These are phyloP conservation scores for Anneissia japonica DNA, from an alignment of 35 echinoderm and acorn worm genomes.

Conservation along the genomic window DNA sequence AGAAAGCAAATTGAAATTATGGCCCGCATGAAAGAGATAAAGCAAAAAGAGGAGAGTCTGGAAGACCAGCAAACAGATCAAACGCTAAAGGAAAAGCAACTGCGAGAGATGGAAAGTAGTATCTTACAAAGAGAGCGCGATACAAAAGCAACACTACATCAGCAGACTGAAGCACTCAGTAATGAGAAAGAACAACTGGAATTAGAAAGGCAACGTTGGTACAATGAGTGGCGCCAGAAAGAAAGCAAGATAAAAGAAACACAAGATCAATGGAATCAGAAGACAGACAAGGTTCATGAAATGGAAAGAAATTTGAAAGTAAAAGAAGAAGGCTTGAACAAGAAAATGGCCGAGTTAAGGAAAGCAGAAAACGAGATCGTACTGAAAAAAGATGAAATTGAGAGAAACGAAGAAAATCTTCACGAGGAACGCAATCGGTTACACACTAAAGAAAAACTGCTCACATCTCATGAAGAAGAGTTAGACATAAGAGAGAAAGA, in stretches of 20 bases:
- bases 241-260: neutral
- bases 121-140: neutral
- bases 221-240: neutral
- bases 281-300: neutral
- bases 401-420: neutral
- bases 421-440: neutral
- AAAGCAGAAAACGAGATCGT: neutral
- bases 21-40: neutral
- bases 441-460: neutral
- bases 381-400: neutral
- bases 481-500: neutral
- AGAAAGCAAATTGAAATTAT: neutral
- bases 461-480: neutral
- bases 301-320: neutral
- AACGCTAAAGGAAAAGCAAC: slow-evolving; percentile 15
- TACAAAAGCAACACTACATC: neutral
- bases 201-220: neutral
- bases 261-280: neutral
- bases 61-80: slow-evolving; percentile 3
- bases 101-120: slow-evolving; percentile 12
- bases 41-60: slow-evolving; percentile 1
- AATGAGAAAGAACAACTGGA: neutral
- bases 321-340: slow-evolving; percentile 8
- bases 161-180: neutral
- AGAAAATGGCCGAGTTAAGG: neutral